Conservation (phyloP, 2,888 invertebrate species). For the Drosophila imparisetae region DNA sequence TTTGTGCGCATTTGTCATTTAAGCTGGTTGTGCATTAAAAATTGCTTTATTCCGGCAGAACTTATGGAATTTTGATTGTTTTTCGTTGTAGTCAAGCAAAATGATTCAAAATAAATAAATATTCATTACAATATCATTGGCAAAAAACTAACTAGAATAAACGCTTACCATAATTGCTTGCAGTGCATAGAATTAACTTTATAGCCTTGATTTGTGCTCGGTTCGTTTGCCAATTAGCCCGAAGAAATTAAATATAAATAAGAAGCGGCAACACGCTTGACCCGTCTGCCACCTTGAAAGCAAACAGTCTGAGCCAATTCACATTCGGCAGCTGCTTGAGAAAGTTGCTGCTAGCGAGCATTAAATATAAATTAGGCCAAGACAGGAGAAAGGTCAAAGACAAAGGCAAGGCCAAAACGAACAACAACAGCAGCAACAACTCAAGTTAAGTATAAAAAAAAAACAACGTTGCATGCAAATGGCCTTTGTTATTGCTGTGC, state of each 20-base stretch:
- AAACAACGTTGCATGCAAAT: slow-evolving; percentile 72
- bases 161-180: background rate
- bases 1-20: slow-evolving; percentile 30
- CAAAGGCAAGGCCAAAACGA: slow-evolving; percentile 55
- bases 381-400: slow-evolving; percentile 45
- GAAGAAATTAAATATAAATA: slow-evolving; percentile 65
- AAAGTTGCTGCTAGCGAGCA: slow-evolving; percentile 38
- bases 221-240: slow-evolving; percentile 38
- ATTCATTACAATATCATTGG: background rate
- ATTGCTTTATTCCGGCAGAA: background rate
- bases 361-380: slow-evolving; percentile 74
- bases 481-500: slow-evolving; percentile 49
- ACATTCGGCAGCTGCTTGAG: slow-evolving; percentile 33
- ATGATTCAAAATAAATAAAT: background rate
- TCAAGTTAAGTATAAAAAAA: slow-evolving; percentile 40
- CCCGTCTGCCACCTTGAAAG: slow-evolving; percentile 61
- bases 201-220: slow-evolving; percentile 25
- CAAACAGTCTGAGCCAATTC: slow-evolving; percentile 14
- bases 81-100: background rate
- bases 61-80: slow-evolving; percentile 32
- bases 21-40: slow-evolving; percentile 46
- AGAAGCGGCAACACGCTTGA: slow-evolving; percentile 48
- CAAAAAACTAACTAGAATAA: background rate
- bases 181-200: slow-evolving; percentile 8
- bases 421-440: slow-evolving; percentile 17